Percentiles rank a stretch among this genome's conserved stretches.
Evolutionary conservation across 1,140 invertebrate genomes (phyloP).

Genomic region (Drosophila baimaii): DNA sequence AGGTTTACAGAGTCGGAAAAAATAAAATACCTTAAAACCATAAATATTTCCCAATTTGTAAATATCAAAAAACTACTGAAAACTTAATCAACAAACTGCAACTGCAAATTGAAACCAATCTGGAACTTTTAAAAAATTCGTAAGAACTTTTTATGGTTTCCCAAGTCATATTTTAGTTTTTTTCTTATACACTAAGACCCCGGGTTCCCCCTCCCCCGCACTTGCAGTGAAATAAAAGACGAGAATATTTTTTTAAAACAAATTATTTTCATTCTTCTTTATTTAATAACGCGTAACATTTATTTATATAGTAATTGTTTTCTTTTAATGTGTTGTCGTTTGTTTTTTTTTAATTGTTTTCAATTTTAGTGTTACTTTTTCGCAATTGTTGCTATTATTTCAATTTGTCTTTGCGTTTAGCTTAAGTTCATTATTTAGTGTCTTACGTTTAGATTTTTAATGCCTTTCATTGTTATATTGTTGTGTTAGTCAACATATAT

Average conservation of each 20-base stretch:
- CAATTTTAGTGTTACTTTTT: constrained; percentile 49
- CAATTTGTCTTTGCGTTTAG: constrained; percentile 54
- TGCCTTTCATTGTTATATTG: constrained; percentile 43
- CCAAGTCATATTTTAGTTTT: neutral
- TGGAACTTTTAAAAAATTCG: too few species aligned
- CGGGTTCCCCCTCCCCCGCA: too few species aligned
- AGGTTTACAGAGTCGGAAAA: too few species aligned
- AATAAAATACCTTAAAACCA: too few species aligned
- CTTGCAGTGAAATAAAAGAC: constrained; percentile 7
- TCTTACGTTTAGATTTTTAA: constrained; percentile 49
- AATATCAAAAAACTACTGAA: too few species aligned
- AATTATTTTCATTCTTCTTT: constrained; percentile 84
- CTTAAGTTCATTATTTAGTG: constrained; percentile 52
- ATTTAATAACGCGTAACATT: constrained; percentile 85
- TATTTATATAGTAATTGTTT: constrained; percentile 84
- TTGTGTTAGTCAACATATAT: constrained; percentile 52
- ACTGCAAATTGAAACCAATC: too few species aligned
- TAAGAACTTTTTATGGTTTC: too few species aligned
- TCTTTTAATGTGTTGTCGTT: constrained; percentile 66
- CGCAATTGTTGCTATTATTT: constrained; percentile 69
- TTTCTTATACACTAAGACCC: too few species aligned
- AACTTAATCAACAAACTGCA: too few species aligned
- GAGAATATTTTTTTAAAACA: constrained; percentile 79
- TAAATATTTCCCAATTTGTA: too few species aligned
- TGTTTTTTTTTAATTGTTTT: constrained; percentile 50